phyloP scores from a whole-genome alignment of 2,797 vertebrate genomes.

The Dicrostonyx torquatus region DNA sequence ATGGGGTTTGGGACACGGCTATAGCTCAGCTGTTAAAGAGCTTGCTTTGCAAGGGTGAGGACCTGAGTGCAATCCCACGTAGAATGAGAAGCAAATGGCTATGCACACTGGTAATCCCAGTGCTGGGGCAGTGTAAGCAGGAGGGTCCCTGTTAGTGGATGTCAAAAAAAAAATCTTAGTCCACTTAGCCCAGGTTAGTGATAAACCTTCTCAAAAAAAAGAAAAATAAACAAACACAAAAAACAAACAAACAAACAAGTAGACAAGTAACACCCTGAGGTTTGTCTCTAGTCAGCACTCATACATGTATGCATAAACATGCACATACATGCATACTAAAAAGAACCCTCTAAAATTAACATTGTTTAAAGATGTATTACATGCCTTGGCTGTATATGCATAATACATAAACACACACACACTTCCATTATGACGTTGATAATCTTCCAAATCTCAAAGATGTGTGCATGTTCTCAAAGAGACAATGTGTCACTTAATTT shows the following conservation, averaged over 20 bases:
- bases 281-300: background rate
- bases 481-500: background rate
- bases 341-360: background rate
- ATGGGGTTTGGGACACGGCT: background rate
- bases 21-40: background rate
- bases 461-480: fast-evolving
- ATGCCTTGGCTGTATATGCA: background rate
- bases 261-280: background rate
- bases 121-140: background rate
- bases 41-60: background rate
- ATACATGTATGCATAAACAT: background rate
- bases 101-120: background rate
- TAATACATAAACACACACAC: background rate
- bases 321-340: background rate
- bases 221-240: fast-evolving
- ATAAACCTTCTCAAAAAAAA: background rate
- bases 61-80: background rate
- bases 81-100: background rate
- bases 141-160: too few relatives aligned
- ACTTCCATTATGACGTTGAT: background rate
- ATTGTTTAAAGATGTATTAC: background rate
- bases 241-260: too few relatives aligned
- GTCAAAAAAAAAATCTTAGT: background rate
- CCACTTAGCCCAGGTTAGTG: background rate
- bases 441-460: background rate